A percentile compares a stretch with the other conserved stretches of the same genome.
Conservation (phyloP, 2,888 invertebrate genomes). For the Dascillus cervinus region DNA sequence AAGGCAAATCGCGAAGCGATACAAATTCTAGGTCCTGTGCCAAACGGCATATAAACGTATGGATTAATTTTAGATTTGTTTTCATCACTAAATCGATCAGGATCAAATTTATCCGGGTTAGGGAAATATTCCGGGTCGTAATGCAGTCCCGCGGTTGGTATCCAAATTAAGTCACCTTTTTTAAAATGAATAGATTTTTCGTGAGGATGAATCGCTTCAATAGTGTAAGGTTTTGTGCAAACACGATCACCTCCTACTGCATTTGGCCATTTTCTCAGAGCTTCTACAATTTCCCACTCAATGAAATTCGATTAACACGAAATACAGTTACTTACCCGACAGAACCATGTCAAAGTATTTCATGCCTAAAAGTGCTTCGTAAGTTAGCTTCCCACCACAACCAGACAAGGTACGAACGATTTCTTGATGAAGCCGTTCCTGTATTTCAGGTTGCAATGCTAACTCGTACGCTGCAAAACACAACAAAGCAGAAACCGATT, state of each 20-base stretch:
- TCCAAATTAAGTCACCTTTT: slow-evolving; percentile 16
- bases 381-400: slow-evolving; percentile 37
- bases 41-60: slow-evolving; percentile 35
- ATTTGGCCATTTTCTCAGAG: too few relatives aligned
- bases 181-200: slow-evolving; percentile 18
- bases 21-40: slow-evolving; percentile 54
- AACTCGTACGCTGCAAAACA: slow-evolving; percentile 51
- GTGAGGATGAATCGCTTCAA: slow-evolving; percentile 14
- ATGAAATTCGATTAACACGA: too few relatives aligned
- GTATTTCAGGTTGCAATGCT: slow-evolving; percentile 51
- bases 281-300: too few relatives aligned
- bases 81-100: slow-evolving; percentile 45
- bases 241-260: slow-evolving; percentile 16
- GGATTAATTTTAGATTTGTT: slow-evolving; percentile 42
- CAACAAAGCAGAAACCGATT: slow-evolving; percentile 42
- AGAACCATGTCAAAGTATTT: slow-evolving; percentile 51
- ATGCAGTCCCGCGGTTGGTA: slow-evolving; percentile 26
- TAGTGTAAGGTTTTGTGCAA: slow-evolving; percentile 21
- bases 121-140: slow-evolving; percentile 26
- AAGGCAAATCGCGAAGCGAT: too few relatives aligned
- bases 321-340: slow-evolving; percentile 34
- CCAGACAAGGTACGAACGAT: slow-evolving; percentile 37
- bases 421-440: slow-evolving; percentile 48
- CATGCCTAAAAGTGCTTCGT: slow-evolving; percentile 37
- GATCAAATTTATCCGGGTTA: slow-evolving; percentile 31